Evolutionary conservation across 2,113 vertebrate species (phyloP), one percentile per base, ranked within the genome.

Genomic region (Rhinoptilus africanus): DNA sequence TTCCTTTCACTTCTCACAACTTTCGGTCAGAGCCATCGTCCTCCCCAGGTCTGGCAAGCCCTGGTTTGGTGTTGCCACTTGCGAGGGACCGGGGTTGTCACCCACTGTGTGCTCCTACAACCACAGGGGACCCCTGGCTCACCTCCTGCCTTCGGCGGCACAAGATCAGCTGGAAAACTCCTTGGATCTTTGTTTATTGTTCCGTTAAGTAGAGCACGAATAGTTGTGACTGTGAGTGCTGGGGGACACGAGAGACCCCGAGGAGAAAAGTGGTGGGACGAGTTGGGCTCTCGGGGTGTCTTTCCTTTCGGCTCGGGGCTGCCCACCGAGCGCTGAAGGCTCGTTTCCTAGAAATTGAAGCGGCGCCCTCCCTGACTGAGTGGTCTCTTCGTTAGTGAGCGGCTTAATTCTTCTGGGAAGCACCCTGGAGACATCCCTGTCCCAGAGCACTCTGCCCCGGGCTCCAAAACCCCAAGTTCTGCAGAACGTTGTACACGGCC

Each of bases 351-450:
- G 50, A 68, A 76, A 66, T 5, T 10, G 5, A 43, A 85, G 56
- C 15, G 0, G 5, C 24, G 50, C 16, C 24, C 41, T 75, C 37
- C 64, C 50, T 0, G 0, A 12, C 32, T 1, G 0, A 32, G 15
- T 1, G 30, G 0, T 37, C 9, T 0, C 62, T 37, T 39, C 86
- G 37, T 63, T 68, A 71, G 15, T 22, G 24, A 35, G 8, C 17
- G 39, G 2, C 19, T 74, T 22, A 30, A n/a, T 41, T 20, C 59
- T 54, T 10, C 14, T 28, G 30, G 53, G 47, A 81, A 4, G 23
- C 43, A 66, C 47, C 41, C 37, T 53, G 63, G 54, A 48, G 45
- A 12, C 50, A 47, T 23, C 56, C 32, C 32, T 15, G 2, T 12
- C 73, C 74, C 64, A 32, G 14, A 28, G 51, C 60, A 8, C 30